These are phyloP conservation scores for Apus apus DNA, from an alignment of 2,113 vertebrate genomes.

Conservation along the genomic window DNA sequence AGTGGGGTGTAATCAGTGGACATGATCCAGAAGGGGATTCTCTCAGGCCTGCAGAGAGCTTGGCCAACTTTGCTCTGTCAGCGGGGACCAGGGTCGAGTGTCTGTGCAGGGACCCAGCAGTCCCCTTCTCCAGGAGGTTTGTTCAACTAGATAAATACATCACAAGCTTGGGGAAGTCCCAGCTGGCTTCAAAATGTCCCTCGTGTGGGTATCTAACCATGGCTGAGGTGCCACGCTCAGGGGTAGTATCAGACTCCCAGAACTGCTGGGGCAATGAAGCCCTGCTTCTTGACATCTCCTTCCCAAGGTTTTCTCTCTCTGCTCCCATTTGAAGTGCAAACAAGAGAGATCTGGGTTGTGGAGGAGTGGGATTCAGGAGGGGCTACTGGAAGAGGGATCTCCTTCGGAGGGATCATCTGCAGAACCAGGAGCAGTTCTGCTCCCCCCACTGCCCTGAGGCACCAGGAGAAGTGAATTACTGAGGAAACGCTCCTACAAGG, in stretches of 20 bases:
- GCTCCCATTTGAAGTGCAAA: not conserved
- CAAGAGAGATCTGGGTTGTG: not conserved
- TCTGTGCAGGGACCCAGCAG: not conserved
- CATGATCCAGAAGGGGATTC: not conserved
- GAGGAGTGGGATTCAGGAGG: not conserved
- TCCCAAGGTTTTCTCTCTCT: not conserved
- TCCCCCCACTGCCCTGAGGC: not conserved
- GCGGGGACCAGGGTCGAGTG: not conserved
- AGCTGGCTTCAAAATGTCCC: not conserved
- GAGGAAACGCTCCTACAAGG: not conserved
- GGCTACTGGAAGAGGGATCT: not conserved
- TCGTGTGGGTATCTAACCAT: fast-evolving
- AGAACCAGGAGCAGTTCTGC: not conserved
- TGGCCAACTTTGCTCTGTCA: not conserved
- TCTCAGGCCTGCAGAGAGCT: not conserved
- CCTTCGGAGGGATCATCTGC: not conserved
- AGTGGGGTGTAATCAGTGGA: not conserved
- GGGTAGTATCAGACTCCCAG: not conserved
- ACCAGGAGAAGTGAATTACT: not conserved
- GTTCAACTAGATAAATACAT: not conserved
- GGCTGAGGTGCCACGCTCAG: not conserved
- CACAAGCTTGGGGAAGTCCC: not conserved
- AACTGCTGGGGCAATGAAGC: not conserved
- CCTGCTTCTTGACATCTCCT: not conserved
- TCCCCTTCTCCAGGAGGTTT: not conserved